Conservation (phyloP, 2,888 invertebrate genomes). For the Eupithecia dodoneata region DNA sequence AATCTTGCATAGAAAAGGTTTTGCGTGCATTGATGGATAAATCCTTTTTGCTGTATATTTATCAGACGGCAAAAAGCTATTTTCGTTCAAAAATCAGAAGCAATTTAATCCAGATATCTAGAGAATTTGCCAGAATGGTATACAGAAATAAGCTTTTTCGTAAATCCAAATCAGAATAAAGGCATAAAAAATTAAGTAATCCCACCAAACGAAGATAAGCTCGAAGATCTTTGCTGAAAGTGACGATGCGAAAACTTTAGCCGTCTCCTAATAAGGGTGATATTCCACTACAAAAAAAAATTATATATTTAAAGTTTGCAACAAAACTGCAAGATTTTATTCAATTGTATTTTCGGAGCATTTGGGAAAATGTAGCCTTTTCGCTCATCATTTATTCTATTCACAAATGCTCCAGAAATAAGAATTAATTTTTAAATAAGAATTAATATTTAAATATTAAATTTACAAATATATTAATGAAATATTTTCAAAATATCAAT, state of each 20-base stretch:
- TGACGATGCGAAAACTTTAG: slow-evolving; percentile 22
- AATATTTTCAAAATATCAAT: too few relatives aligned
- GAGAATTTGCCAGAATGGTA: not conserved
- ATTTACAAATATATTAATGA: too few relatives aligned
- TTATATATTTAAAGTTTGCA: too few relatives aligned
- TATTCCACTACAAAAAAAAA: not conserved
- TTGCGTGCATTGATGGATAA: not conserved
- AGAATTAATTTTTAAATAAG: too few relatives aligned
- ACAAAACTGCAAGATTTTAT: too few relatives aligned
- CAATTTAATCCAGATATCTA: not conserved
- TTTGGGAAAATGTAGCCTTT: too few relatives aligned
- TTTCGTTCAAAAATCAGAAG: not conserved
- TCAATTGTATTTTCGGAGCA: too few relatives aligned
- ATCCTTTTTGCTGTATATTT: not conserved
- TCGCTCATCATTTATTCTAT: too few relatives aligned
- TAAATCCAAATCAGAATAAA: slow-evolving; percentile 7
- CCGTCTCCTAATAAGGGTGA: slow-evolving; percentile 8
- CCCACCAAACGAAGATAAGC: slow-evolving; percentile 8
- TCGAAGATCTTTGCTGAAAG: not conserved
- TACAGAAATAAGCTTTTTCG: slow-evolving; percentile 8
- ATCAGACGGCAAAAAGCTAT: not conserved
- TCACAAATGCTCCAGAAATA: too few relatives aligned
- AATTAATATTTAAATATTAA: too few relatives aligned
- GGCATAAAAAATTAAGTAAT: slow-evolving; percentile 13
- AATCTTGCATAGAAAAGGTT: not conserved